Evolutionary conservation across 2,888 invertebrate species (phyloP), one percentile per base, ranked within the genome.

Genomic region (Platycnemis pennipes): DNA sequence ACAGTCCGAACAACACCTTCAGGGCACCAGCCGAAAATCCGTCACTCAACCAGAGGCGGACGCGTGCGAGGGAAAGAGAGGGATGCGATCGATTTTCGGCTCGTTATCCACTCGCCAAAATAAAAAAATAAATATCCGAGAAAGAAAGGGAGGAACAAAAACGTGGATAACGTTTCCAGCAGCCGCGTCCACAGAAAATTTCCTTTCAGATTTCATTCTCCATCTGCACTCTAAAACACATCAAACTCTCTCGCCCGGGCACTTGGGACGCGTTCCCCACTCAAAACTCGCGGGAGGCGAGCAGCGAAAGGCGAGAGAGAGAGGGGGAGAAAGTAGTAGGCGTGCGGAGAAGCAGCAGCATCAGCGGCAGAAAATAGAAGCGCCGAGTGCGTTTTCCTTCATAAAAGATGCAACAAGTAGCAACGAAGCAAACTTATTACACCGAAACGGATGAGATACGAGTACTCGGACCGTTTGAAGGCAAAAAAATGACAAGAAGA

Each of bases 351-450:
- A 77, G 8, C 2, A 77, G 3, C 63, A 37, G 31, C 63, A 63
- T 13, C 53, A 53, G 53, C 5, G 26, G 63, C 63, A 2, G 16
- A n/a, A 63, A 63, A 63, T 77, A 37, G 77, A 77, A 77, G 0
- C 37, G 77, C 2, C 77, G 26, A 77, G 77, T 77, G 77, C 77
- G 37, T 77, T 77, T 77, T 77, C 77, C 37, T 37, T 77, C 77
- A 77, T 77, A 77, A 77, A 77, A 77, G 77, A 77, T 77, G 77
- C 77, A 77, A 77, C 77, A 77, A 77, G 77, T 77, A 77, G 77
- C 77, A 26, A 77, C 77, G 77, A 77, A 77, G 77, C 77, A 77
- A 77, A 77, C 77, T 31, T 77, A 77, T 77, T 77, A 77, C 77
- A 37, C 77, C 77, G 37, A 77, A 37, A 37, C 8, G 77, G 77